Evolutionary conservation across 2,888 invertebrate species (phyloP).

Genomic region (Pristionchus maxplancki): DNA sequence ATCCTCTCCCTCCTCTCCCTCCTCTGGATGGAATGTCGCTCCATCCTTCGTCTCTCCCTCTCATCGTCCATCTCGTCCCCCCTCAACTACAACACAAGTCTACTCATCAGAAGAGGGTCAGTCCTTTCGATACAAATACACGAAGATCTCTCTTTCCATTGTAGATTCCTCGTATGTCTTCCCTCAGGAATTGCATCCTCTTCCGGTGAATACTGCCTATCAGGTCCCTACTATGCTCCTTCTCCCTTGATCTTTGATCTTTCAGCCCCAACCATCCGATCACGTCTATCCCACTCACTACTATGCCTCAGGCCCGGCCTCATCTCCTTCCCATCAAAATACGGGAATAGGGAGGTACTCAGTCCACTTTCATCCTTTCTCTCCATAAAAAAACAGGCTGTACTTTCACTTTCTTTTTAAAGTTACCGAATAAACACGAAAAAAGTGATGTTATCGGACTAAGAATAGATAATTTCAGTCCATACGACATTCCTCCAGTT

Average conservation of each 20-base stretch:
- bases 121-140: background rate
- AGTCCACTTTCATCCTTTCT: background rate
- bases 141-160: background rate
- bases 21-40: background rate
- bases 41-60: background rate
- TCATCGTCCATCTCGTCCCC: background rate
- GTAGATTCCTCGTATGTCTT: background rate
- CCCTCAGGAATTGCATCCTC: constrained; percentile 2
- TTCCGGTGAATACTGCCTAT: constrained; percentile 2
- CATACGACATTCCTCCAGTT: background rate
- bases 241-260: background rate
- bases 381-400: background rate
- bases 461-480: background rate
- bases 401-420: background rate
- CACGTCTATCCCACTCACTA: constrained; percentile 10
- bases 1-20: background rate
- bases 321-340: background rate
- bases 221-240: background rate
- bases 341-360: background rate
- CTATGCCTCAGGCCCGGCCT: background rate
- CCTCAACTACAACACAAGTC: background rate
- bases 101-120: constrained; percentile 12
- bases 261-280: background rate
- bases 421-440: background rate
- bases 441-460: too few species aligned